Percentiles rank a stretch among this genome's conserved stretches.
These are phyloP conservation scores for Desmodus rotundus DNA, from an alignment of 2,113 vertebrate species.

Conservation along the genomic window DNA sequence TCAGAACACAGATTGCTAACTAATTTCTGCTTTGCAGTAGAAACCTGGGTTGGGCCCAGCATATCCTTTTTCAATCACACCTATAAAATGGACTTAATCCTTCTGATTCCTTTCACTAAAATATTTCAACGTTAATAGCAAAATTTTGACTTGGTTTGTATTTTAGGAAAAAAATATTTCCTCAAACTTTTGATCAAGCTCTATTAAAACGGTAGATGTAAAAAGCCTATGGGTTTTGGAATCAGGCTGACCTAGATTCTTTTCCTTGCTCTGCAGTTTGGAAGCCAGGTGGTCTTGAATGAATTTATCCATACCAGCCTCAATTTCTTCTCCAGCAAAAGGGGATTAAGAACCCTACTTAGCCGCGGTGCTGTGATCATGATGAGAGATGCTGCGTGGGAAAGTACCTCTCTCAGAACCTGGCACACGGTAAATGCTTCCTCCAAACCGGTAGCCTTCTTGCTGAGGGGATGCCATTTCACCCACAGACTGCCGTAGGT, in stretches of 20 bases:
- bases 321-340: neutral
- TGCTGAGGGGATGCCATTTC: neutral
- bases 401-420: neutral
- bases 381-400: neutral
- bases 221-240: neutral
- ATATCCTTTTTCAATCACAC: neutral
- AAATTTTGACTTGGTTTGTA: constrained; percentile 9
- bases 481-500: neutral
- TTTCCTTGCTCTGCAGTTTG: neutral
- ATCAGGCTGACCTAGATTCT: neutral
- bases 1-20: neutral
- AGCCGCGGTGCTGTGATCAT: neutral
- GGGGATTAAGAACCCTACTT: neutral
- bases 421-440: neutral
- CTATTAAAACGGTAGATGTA: neutral
- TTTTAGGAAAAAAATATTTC: neutral
- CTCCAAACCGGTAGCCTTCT: neutral
- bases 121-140: neutral
- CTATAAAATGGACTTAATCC: neutral
- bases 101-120: neutral
- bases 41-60: neutral
- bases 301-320: neutral
- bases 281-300: neutral
- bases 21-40: neutral
- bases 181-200: neutral